Evolutionary conservation across 2,888 invertebrate species (phyloP).

Genomic region (Bedellia somnulentella): DNA sequence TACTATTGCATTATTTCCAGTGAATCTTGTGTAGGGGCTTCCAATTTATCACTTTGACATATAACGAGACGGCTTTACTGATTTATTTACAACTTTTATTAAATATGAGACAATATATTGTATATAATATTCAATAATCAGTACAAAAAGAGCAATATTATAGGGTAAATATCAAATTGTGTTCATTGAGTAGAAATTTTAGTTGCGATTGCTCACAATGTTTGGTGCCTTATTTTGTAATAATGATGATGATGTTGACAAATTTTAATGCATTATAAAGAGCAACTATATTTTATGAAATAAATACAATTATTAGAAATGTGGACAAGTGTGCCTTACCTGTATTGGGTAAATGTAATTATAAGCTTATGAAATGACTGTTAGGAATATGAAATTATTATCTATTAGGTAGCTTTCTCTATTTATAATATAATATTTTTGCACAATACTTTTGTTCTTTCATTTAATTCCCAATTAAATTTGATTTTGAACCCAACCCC

Average conservation of each 20-base stretch:
- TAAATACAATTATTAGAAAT: too few species aligned
- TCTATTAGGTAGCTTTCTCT: slow-evolving; percentile 24
- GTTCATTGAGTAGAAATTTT: slow-evolving; percentile 2
- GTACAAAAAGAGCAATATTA: slow-evolving; percentile 5
- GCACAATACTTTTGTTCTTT: slow-evolving; percentile 17
- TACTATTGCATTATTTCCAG: slow-evolving; percentile 1
- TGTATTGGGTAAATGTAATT: slow-evolving; percentile 24
- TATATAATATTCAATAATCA: slow-evolving; percentile 5
- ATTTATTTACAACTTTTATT: too few species aligned
- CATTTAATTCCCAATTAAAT: slow-evolving; percentile 3
- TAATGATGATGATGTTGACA: background rate
- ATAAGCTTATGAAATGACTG: slow-evolving; percentile 37
- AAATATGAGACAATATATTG: slow-evolving; percentile 4
- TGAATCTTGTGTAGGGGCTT: slow-evolving; percentile 11
- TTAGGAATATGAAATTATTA: slow-evolving; percentile 44
- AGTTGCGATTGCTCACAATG: slow-evolving; percentile 17
- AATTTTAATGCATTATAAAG: slow-evolving; percentile 4
- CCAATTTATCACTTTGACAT: slow-evolving; percentile 9
- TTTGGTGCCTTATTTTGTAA: slow-evolving; percentile 37
- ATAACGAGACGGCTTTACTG: too few species aligned
- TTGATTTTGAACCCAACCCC: too few species aligned
- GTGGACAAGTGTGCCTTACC: slow-evolving; percentile 55
- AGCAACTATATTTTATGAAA: slow-evolving; percentile 24
- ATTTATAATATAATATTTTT: slow-evolving; percentile 53
- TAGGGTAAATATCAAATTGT: slow-evolving; percentile 4